phyloP scores from a whole-genome alignment of 1,140 invertebrate species.

The Mizuhopecten yessoensis region DNA sequence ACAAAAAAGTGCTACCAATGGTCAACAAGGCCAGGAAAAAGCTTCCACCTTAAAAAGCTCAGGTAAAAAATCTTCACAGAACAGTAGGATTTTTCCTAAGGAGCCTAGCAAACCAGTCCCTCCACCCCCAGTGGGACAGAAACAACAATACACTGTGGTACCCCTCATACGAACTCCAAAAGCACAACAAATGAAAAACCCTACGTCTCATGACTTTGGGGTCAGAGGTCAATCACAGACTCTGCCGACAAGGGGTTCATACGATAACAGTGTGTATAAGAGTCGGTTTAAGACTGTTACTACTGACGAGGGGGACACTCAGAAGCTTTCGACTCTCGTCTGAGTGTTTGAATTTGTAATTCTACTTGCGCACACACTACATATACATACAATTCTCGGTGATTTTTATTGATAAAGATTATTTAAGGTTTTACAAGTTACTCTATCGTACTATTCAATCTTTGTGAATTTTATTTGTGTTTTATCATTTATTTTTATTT shows the following conservation, averaged over 20 bases:
- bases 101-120: slow-evolving; percentile 2
- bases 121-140: not conserved
- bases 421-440: not conserved
- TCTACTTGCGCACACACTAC: not conserved
- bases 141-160: not conserved
- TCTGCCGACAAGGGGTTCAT: not conserved
- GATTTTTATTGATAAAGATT: not conserved
- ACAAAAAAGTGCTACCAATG: slow-evolving; percentile 15
- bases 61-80: not conserved
- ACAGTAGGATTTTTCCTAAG: not conserved
- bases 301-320: not conserved
- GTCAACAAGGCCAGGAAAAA: not conserved
- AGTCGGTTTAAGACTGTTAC: not conserved
- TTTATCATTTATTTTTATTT: not conserved
- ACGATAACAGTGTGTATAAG: not conserved
- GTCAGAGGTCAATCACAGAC: not conserved
- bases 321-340: not conserved
- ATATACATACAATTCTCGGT: slow-evolving; percentile 25
- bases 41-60: not conserved
- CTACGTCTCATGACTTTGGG: not conserved
- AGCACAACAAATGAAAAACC: slow-evolving; percentile 33
- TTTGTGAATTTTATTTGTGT: not conserved
- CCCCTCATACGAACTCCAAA: not conserved
- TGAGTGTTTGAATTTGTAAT: not conserved
- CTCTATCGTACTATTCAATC: not conserved